Percentiles rank a stretch among this genome's conserved stretches.
These are phyloP conservation scores for Chydorus sphaericus DNA, from an alignment of 2,888 invertebrate genomes.

Conservation along the genomic window DNA sequence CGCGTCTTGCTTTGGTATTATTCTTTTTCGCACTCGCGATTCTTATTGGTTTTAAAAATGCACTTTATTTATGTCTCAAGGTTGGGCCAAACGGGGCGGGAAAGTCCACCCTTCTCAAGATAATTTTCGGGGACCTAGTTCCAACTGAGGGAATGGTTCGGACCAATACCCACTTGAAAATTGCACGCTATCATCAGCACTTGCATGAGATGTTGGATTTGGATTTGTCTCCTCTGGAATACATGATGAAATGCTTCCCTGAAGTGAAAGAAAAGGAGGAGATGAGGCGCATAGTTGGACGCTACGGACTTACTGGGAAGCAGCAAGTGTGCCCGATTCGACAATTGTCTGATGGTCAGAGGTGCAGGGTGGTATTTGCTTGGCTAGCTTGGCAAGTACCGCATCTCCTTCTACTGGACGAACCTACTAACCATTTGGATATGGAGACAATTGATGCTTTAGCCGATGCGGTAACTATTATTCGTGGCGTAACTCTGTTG, in stretches of 20 bases:
- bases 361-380: conserved; percentile 96
- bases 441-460: conserved; percentile 98
- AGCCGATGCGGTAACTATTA: conserved; percentile 93
- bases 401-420: conserved; percentile 65
- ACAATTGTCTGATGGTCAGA: conserved; percentile 91
- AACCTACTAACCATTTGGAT: conserved; percentile 89
- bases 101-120: conserved; percentile 90
- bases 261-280: conserved; percentile 95
- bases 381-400: conserved; percentile 97
- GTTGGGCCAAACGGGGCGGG: conserved; percentile 86
- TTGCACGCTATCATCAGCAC: conserved; percentile 98
- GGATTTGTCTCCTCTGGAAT: conserved; percentile 87
- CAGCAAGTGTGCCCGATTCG: conserved; percentile 91
- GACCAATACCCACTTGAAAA: conserved; percentile 92
- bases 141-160: conserved; percentile 94
- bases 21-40: conserved; percentile 32
- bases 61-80: neutral
- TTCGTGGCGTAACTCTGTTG: too few species aligned
- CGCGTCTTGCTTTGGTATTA: conserved; percentile 70
- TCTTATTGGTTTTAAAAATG: neutral
- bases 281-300: conserved; percentile 96
- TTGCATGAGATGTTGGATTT: conserved; percentile 89
- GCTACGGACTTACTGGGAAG: conserved; percentile 91
- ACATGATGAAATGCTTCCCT: conserved; percentile 95
- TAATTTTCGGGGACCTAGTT: conserved; percentile 84